Conservation (phyloP, 2,888 invertebrate genomes). For the Microctonus brassicae region DNA sequence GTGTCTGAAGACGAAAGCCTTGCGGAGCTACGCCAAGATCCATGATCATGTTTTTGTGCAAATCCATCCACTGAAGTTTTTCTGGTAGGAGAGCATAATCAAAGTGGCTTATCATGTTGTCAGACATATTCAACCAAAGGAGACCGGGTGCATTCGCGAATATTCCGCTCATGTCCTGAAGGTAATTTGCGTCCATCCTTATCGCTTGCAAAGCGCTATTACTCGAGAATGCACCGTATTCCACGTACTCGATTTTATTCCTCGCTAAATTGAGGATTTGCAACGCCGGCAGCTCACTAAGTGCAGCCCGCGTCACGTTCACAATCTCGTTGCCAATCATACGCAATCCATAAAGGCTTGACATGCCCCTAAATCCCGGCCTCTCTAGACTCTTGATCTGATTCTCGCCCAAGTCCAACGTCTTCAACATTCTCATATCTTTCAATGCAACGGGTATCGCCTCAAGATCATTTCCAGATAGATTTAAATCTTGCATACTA, state of each 20-base stretch:
- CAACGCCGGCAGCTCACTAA: conserved; percentile 83
- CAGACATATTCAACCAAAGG: conserved; percentile 91
- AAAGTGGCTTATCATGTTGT: conserved; percentile 90
- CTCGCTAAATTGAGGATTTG: conserved; percentile 91
- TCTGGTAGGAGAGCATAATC: conserved; percentile 88
- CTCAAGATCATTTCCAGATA: conserved; percentile 88
- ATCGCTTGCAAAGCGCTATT: conserved; percentile 87
- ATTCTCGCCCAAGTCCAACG: conserved; percentile 93
- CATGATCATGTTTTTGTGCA: conserved; percentile 87
- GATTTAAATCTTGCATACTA: conserved; percentile 89
- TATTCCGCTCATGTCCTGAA: conserved; percentile 85
- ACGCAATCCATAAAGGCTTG: conserved; percentile 87
- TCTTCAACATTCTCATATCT: conserved; percentile 87
- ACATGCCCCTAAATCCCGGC: conserved; percentile 86
- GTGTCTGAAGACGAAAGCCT: conserved; percentile 81
- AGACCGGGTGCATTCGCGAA: conserved; percentile 87
- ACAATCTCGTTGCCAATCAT: conserved; percentile 90
- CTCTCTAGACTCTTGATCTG: conserved; percentile 84
- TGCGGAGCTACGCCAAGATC: conserved; percentile 82
- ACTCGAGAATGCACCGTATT: conserved; percentile 85
- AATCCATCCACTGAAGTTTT: conserved; percentile 88
- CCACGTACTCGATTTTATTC: conserved; percentile 84
- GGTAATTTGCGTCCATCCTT: conserved; percentile 86
- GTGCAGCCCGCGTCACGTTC: conserved; percentile 84
- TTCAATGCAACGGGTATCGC: conserved; percentile 85